Evolutionary conservation across 2,888 invertebrate genomes (phyloP), one percentile per base, ranked within the genome.

Genomic region (Hetaerina titia): DNA sequence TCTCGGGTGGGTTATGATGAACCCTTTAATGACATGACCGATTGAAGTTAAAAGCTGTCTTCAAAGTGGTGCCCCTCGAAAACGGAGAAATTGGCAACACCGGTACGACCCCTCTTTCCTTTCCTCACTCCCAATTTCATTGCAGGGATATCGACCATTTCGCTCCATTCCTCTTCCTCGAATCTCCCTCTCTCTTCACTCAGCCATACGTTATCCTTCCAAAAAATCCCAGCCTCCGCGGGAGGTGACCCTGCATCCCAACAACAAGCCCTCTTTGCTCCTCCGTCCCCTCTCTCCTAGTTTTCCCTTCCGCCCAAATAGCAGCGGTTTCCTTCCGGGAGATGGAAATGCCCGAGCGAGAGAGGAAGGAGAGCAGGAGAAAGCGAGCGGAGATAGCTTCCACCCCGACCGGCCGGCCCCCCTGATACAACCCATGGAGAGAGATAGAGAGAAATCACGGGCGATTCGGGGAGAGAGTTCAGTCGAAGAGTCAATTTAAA

Each of bases 31-130:
- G 60, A 60, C 11, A 5, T 60, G 60, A 60, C 60, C 60, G 60
- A 60, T 60, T 17, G 17, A 15, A 17, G 81, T 13, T 31, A 25
- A 31, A 81, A 25, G 81, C 31, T 31, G 81, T 81, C 31, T 81
- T 31, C 81, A 31, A 81, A 81, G 11, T 31, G 31, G 9, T 31
- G 31, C 81, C 81, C 81, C 81, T 15, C n/a, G 31, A 81, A 31
- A 31, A 81, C 81, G 81, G 81, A 31, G 81, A 81, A 81, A 81
- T 81, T 81, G 81, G 81, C 81, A 81, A 81, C 81, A 81, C 81
- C 81, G 81, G 31, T 81, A 81, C 31, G 81, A 25, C 25, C 9
- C 25, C 19, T 31, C 81, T 31, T 31, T 81, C 31, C 31, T 25
- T 22, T 31, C n/a, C n/a, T 11, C 19, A 31, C 25, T 31, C 31